Conservation (phyloP, 2,888 invertebrate genomes). For the Thera britannica region DNA sequence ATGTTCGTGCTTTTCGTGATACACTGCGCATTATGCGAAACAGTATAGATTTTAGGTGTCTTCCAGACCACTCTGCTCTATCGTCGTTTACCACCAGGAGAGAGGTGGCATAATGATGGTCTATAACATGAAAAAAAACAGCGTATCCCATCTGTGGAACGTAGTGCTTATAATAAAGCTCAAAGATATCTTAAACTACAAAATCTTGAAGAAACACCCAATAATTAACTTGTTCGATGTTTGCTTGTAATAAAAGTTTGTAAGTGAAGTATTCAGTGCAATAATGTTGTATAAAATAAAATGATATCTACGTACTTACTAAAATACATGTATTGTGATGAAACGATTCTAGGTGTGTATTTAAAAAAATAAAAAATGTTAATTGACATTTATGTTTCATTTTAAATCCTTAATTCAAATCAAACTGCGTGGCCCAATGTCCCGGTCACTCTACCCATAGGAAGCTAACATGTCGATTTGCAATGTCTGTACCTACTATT, state of each 20-base stretch:
- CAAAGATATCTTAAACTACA: background rate
- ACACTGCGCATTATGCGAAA: too few species aligned
- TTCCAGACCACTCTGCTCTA: too few species aligned
- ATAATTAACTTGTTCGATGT: slow-evolving; percentile 23
- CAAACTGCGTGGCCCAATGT: too few species aligned
- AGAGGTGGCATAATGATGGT: too few species aligned
- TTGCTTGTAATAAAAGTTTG: slow-evolving; percentile 33
- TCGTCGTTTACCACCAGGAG: too few species aligned
- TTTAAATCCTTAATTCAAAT: slow-evolving; percentile 21
- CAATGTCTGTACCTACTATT: too few species aligned
- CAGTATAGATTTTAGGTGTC: too few species aligned
- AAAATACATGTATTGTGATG: slow-evolving; percentile 74
- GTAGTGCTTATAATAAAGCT: background rate
- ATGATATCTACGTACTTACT: slow-evolving; percentile 57
- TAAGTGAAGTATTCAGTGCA: slow-evolving; percentile 75
- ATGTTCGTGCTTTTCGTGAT: too few species aligned
- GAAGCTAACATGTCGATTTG: too few species aligned
- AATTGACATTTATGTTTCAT: slow-evolving; percentile 65
- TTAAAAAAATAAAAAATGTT: slow-evolving; percentile 83
- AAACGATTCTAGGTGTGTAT: slow-evolving; percentile 81
- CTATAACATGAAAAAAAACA: too few species aligned
- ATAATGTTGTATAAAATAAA: slow-evolving; percentile 78
- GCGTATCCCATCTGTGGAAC: too few species aligned
- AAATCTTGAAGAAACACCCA: background rate
- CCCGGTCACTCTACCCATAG: too few species aligned